Percentiles rank a stretch among this genome's conserved stretches.
Evolutionary conservation across 2,888 invertebrate genomes (phyloP).

Genomic region (Chaitophorus viminalis): DNA sequence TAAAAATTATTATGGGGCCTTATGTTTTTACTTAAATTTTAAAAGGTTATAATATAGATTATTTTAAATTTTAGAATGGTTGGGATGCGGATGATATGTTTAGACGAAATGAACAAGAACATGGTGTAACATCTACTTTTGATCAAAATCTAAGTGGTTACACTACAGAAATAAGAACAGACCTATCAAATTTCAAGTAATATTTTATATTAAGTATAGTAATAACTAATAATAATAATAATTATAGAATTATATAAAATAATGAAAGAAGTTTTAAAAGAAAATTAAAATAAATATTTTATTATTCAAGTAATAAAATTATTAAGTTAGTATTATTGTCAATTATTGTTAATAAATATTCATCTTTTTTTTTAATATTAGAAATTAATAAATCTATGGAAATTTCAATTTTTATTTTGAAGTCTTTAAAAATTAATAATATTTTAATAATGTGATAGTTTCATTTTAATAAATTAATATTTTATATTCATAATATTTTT

Average conservation of each 20-base stretch:
- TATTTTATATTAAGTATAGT: no score
- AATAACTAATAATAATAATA: no score
- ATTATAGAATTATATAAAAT: no score
- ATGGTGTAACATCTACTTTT: constrained; percentile 92
- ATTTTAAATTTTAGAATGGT: constrained; percentile 74
- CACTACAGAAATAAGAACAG: constrained; percentile 85
- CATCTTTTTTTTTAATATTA: not conserved
- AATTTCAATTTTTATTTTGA: not conserved
- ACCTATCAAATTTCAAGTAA: constrained; percentile 85
- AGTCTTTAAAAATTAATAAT: not conserved
- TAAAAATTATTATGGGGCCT: not conserved
- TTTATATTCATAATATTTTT: no score
- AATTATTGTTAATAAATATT: no score
- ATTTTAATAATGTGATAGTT: no score
- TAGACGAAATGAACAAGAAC: constrained; percentile 87
- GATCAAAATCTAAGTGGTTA: constrained; percentile 92
- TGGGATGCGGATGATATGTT: constrained; percentile 99
- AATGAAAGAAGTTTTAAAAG: not conserved
- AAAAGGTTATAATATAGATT: constrained; percentile 1
- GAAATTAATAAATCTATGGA: not conserved
- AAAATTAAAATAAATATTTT: not conserved
- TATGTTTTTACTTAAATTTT: not conserved
- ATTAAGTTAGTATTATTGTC: not conserved
- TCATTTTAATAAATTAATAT: no score
- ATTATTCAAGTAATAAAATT: not conserved